A percentile compares a stretch with the other conserved stretches of the same genome.
Conservation (phyloP, 2,888 invertebrate species). For the Philereme vetulata region DNA sequence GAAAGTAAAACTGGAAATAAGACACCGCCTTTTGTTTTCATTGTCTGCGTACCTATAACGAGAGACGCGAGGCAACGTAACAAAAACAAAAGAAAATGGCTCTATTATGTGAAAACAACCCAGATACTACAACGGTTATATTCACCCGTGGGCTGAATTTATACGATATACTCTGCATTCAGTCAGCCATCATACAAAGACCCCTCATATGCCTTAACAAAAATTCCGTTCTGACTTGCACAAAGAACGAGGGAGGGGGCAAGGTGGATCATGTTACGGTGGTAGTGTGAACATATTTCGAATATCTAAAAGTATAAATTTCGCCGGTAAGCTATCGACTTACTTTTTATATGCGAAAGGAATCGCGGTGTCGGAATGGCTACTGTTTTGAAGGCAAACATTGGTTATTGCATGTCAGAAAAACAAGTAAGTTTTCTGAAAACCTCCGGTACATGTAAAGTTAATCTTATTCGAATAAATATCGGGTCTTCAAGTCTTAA, state of each 20-base stretch:
- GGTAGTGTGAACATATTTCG: conserved; percentile 74
- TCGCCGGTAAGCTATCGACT: conserved; percentile 81
- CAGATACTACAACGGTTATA: conserved; percentile 79
- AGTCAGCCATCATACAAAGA: conserved; percentile 57
- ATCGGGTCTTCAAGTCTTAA: not conserved
- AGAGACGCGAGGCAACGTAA: conserved; percentile 69
- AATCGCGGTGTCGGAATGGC: conserved; percentile 74
- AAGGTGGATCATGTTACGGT: conserved; percentile 45
- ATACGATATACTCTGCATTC: conserved; percentile 79
- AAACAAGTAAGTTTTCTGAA: conserved; percentile 26
- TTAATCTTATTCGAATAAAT: conserved; percentile 16
- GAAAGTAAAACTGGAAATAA: conserved; percentile 71
- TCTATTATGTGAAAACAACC: conserved; percentile 84
- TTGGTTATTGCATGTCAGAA: conserved; percentile 49
- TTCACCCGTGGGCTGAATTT: conserved; percentile 82
- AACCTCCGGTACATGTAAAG: conserved; percentile 24
- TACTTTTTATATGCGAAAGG: conserved; percentile 80
- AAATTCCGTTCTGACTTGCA: conserved; percentile 25
- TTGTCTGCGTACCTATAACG: conserved; percentile 78
- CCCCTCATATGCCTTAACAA: conserved; percentile 45
- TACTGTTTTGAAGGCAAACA: conserved; percentile 81
- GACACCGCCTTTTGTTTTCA: conserved; percentile 80
- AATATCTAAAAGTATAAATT: conserved; percentile 84
- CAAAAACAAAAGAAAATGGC: conserved; percentile 83
- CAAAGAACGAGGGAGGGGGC: conserved; percentile 17